phyloP scores from a whole-genome alignment of 2,113 vertebrate species.

The Menura novaehollandiae region DNA sequence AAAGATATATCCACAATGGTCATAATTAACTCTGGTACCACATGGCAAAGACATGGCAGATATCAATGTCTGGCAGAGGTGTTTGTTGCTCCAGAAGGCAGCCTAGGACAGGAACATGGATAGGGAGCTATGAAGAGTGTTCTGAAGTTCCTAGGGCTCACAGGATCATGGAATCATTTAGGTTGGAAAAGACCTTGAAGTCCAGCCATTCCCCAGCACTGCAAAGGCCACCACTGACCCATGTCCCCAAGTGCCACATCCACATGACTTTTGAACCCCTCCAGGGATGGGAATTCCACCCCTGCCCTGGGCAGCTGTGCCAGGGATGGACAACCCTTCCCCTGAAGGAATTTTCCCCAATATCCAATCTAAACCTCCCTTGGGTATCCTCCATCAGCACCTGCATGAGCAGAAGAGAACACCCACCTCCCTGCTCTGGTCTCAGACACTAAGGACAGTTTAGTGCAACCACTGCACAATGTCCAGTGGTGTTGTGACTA shows the following conservation, averaged over 20 bases:
- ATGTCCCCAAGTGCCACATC: rapidly evolving
- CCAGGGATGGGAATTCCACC: too few species aligned
- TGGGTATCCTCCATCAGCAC: neutral
- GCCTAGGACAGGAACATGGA: neutral
- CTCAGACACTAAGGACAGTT: neutral
- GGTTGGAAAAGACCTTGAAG: neutral
- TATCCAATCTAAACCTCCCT: neutral
- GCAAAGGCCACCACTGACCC: neutral
- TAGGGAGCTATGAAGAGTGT: neutral
- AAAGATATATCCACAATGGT: neutral
- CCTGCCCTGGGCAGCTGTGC: neutral
- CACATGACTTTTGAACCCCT: rapidly evolving
- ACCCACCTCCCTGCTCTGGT: too few species aligned
- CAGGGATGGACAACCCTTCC: neutral
- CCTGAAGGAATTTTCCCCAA: neutral
- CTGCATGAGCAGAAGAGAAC: neutral
- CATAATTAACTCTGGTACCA: neutral
- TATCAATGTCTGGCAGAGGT: neutral
- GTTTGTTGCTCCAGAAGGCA: neutral
- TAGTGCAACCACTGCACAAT: neutral
- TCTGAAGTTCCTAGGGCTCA: neutral
- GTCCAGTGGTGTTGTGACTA: neutral
- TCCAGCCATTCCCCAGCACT: too few species aligned
- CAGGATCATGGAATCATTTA: neutral
- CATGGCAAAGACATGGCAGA: rapidly evolving